Evolutionary conservation across 1,140 invertebrate genomes (phyloP), one percentile per base, ranked within the genome.

Genomic region (Mya arenaria): DNA sequence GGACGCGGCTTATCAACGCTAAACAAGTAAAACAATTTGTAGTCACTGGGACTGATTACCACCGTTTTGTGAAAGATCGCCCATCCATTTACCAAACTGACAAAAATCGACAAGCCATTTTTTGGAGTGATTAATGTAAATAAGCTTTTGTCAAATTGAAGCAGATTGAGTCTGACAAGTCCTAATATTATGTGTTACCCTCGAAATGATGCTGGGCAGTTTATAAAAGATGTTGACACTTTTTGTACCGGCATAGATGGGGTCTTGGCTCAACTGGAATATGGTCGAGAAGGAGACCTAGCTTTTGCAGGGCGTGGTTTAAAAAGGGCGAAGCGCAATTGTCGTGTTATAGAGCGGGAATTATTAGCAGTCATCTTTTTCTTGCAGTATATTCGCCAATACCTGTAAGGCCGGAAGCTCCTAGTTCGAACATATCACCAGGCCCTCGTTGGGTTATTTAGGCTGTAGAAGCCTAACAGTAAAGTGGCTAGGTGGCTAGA

Each of bases 211-310:
- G 69, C 5, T 13, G 69, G 48, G 6, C 79, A 52, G 10, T 89
- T 84, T 66, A 37, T 48, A 23, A 23, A 82, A 25, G 55, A 88
- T 55, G 74, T 62, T n/a, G 84, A 89, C 71, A 83, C 83, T 23
- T 78, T 65, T 68, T 55, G 78, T 17, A 5, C 28, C n/a, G 89
- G 81, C 10, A 25, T 89, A 28, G 89, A 88, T 13, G 85, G 83
- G 17, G 89, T 88, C 0, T 17, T 66, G 23, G 81, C 66, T 15
- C 89, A 91, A 82, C 39, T 52, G 30, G 75, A 87, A 60, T 73
- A 87, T 2, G 84, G 84, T 58, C 44, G 69, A 13, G 74, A 85
- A 55, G 25, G 77, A 17, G 82, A 83, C 0, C 84, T 90, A 6
- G 83, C 86, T 1, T 82, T 82, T 74, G 73, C 73, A 10, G 79